These are phyloP conservation scores for Monomorium pharaonis DNA, from an alignment of 1,140 invertebrate species.

Conservation along the genomic window DNA sequence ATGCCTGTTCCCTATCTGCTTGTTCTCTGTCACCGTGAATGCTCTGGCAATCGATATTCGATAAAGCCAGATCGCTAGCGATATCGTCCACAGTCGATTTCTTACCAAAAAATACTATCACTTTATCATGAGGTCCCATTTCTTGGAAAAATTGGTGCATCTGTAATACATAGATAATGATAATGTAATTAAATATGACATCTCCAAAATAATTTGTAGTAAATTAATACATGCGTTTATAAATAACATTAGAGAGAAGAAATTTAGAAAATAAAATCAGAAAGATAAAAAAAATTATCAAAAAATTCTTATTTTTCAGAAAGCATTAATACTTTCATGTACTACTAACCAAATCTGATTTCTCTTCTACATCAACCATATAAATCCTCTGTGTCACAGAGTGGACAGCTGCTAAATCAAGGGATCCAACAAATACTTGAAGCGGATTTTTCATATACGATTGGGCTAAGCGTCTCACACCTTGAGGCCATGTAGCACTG, in stretches of 20 bases:
- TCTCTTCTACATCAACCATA: conserved; percentile 91
- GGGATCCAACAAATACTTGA: conserved; percentile 94
- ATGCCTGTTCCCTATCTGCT: conserved; percentile 92
- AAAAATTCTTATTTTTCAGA: conserved; percentile 19
- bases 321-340: neutral
- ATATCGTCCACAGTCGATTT: conserved; percentile 93
- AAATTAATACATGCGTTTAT: conserved; percentile 24
- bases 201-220: conserved; percentile 21
- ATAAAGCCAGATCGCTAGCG: conserved; percentile 91
- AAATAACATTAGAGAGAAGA: no score
- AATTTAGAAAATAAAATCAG: conserved; percentile 4
- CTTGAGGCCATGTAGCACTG: conserved; percentile 95
- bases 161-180: conserved; percentile 77
- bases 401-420: conserved; percentile 94
- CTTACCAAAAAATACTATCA: conserved; percentile 95
- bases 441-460: conserved; percentile 95
- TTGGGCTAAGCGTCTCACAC: conserved; percentile 92
- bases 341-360: conserved; percentile 86
- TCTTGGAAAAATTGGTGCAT: conserved; percentile 87
- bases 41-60: conserved; percentile 89
- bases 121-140: conserved; percentile 91
- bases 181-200: conserved; percentile 31
- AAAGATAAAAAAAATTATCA: no score
- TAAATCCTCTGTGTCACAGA: conserved; percentile 92
- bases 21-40: conserved; percentile 97